Conservation (phyloP, 2,888 invertebrate genomes). For the Acleris laterana region DNA sequence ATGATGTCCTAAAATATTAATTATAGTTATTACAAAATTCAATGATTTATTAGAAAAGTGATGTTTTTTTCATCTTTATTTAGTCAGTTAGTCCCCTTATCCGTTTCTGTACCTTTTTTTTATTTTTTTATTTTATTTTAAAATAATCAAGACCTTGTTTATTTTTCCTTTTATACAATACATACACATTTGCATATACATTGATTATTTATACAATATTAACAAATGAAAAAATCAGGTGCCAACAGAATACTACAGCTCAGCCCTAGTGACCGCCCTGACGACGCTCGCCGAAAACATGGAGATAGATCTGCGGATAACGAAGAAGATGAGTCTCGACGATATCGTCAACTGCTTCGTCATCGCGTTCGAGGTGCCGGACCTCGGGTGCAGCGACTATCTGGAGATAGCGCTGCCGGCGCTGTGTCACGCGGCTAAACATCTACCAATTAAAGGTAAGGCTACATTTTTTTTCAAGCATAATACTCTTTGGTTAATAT, state of each 20-base stretch:
- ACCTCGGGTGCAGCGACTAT: constrained; percentile 90
- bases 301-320: constrained; percentile 88
- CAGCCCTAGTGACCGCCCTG: constrained; percentile 90
- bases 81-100: too few relatives aligned
- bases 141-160: too few relatives aligned
- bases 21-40: too few relatives aligned
- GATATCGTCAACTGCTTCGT: constrained; percentile 86
- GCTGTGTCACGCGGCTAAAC: constrained; percentile 90
- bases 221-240: constrained; percentile 52
- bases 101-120: too few relatives aligned
- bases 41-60: too few relatives aligned
- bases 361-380: constrained; percentile 92
- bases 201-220: too few relatives aligned
- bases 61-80: too few relatives aligned
- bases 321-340: constrained; percentile 76
- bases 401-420: constrained; percentile 92
- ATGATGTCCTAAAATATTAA: too few relatives aligned
- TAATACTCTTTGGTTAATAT: too few relatives aligned
- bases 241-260: constrained; percentile 79
- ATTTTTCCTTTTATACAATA: too few relatives aligned
- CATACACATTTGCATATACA: too few relatives aligned
- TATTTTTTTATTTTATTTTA: too few relatives aligned
- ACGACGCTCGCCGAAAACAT: constrained; percentile 89
- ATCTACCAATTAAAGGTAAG: constrained; percentile 86
- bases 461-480: background rate